Base-by-base conservation (phyloP, 2,888 invertebrate genomes). In the Ennomos quercinarius region DNA sequence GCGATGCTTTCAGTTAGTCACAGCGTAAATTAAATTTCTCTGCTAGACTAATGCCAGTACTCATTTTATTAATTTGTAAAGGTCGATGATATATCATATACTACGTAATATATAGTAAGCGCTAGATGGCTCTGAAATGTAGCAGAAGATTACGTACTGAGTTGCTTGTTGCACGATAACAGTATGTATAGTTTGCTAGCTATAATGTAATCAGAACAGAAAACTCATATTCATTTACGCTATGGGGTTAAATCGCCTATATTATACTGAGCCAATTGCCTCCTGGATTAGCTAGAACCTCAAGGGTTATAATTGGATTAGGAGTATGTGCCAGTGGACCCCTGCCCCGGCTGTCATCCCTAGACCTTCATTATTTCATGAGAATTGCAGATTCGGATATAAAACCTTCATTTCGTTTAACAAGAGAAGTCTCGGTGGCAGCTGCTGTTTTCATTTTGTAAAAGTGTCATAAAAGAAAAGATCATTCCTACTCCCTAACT, bases 261-360 rank as follows among this genome's bases (percentile, higher is more conserved):
- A 57, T 61, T 66, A 67, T 68, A 71, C 65, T 68, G 59, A 59
- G 63, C 58, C 62, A 51, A 62, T 61, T 53, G 66, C 64, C 63
- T 66, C 61, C 55, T 47, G 70, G 64, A 67, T 74, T 70, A 68
- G 55, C 67, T 48, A 62, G 73, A 78, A 75, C 74, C 74, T 74
- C 71, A 70, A 73, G 71, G 71, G 73, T 64, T 73, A 74, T 78
- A 81, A 83, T 81, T 80, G 76, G 72, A 79, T 81, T 73, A 76
- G 63, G 54, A 63, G 69, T 59, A 55, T 55, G 52, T 66, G 71
- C 64, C 64, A 66, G 66, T 66, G 55, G 61, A 50, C 60, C 57
- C 62, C 48, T 17, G 47, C 51, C 62, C 64, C 35, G 41, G 52
- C 64, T 68, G 71, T 67, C 71, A 71, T 63, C 69, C 69, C 69